A percentile compares a stretch with the other conserved stretches of the same genome.
These are phyloP conservation scores for Neodiprion virginianus DNA, from an alignment of 1,140 invertebrate species.

Conservation along the genomic window DNA sequence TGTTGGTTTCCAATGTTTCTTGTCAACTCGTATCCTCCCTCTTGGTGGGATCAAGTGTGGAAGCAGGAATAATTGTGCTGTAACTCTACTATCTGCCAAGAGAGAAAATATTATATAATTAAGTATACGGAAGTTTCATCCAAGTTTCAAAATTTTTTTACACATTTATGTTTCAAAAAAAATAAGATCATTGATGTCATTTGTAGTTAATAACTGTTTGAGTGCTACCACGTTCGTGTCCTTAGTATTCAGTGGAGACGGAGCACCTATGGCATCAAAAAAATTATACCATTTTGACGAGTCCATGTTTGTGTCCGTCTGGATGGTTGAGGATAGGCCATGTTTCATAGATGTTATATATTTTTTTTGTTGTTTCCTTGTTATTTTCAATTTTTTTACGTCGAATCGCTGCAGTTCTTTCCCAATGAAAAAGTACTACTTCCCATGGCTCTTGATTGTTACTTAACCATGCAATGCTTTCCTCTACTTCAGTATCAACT, in stretches of 20 bases:
- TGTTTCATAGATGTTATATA: background rate
- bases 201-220: background rate
- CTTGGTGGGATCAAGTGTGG: constrained; percentile 4
- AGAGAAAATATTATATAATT: no score
- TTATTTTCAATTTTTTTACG: background rate
- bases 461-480: no score
- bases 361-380: background rate
- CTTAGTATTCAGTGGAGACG: background rate
- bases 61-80: background rate
- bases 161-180: no score
- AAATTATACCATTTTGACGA: background rate
- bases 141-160: no score
- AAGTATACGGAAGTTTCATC: no score
- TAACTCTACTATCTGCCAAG: background rate
- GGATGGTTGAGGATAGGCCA: background rate
- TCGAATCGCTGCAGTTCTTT: no score
- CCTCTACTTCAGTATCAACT: no score
- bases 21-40: background rate
- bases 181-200: background rate
- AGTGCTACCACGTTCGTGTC: background rate
- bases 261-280: background rate
- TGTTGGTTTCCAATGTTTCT: constrained; percentile 22
- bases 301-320: background rate
- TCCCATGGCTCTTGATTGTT: no score
- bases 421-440: no score